Evolutionary conservation across 2,113 vertebrate species (phyloP).

Genomic region (Oncorhynchus tshawytscha): DNA sequence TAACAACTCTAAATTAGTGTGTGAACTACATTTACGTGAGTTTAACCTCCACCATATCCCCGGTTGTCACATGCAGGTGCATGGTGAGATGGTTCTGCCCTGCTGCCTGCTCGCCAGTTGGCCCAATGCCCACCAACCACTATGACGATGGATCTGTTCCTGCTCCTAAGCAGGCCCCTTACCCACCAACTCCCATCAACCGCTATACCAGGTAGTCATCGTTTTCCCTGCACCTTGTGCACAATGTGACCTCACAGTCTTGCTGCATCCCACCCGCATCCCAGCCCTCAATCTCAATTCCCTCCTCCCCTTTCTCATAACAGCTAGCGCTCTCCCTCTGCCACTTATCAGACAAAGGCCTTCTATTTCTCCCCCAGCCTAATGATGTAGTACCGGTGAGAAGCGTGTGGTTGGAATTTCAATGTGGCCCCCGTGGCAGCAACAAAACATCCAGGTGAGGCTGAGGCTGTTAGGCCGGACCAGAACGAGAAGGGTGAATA

Average conservation of each 20-base stretch:
- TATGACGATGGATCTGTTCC: constrained; percentile 11
- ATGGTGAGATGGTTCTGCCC: no score
- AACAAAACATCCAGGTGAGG: background rate
- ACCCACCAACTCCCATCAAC: no score
- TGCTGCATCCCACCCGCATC: background rate
- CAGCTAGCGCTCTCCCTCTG: background rate
- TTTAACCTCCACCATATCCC: no score
- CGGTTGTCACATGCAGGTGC: no score
- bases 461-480: background rate
- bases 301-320: background rate
- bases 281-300: constrained; percentile 8
- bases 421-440: constrained; percentile 16
- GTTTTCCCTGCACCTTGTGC: constrained; percentile 38
- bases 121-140: constrained; percentile 14
- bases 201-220: constrained; percentile 33
- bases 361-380: constrained; percentile 34
- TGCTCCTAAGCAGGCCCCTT: no score
- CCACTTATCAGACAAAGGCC: constrained; percentile 35
- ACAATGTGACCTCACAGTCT: constrained; percentile 20
- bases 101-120: constrained; percentile 10
- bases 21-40: no score
- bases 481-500: background rate
- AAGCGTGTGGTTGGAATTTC: constrained; percentile 40
- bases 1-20: background rate
- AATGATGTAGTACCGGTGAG: constrained; percentile 43